Base-by-base conservation (phyloP, 2,797 vertebrate species). In the Notoglanidium macrostoma region DNA sequence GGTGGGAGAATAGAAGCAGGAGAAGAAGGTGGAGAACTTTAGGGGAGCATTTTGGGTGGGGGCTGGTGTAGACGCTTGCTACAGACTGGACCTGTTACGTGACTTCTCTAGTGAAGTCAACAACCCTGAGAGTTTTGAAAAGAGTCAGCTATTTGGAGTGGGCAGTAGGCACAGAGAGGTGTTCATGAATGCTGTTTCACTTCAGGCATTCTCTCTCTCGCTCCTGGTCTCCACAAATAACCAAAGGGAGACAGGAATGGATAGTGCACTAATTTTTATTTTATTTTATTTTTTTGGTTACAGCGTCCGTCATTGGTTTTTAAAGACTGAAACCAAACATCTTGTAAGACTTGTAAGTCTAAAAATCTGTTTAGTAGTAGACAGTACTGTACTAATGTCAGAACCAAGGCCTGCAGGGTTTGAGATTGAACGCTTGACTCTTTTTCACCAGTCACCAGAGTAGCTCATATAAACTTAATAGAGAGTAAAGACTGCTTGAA, bases 1-100 rank as follows among this genome's bases (percentile, higher is more conserved):
- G 92, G 80, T 88, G 90, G 8, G 89, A 92, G 92, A 91, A 92
- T 91, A 90, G 89, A 92, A 89, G 92, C 87, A 76, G 85, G 68
- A 87, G 87, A 87, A 84, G 55, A 88, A 84, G 82, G 83, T 86
- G 91, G 90, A 77, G 67, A 89, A 91, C 88, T 90, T 40, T 40
- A 40, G 77, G 91, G 93, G 92, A 87, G 91, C 55, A 82, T 74
- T 86, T 86, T 59, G 65, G 14, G 76, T 70, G 26, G 44, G 32
- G n/a, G 74, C 23, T 46, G 44, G 54, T 63, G 68, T 61, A 29
- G 68, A 73, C n/a, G 9, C 44, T 49, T 67, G n/a, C 23, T 82
- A 61, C 21, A 70, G 55, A 73, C 17, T 49, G 44, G 40, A 51
- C 44, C 15, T 86, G n/a, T 80, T 86, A 80, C 68, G 8, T 79